Evolutionary conservation across 2,797 vertebrate species (phyloP).

Genomic region (Scolopax rusticola): DNA sequence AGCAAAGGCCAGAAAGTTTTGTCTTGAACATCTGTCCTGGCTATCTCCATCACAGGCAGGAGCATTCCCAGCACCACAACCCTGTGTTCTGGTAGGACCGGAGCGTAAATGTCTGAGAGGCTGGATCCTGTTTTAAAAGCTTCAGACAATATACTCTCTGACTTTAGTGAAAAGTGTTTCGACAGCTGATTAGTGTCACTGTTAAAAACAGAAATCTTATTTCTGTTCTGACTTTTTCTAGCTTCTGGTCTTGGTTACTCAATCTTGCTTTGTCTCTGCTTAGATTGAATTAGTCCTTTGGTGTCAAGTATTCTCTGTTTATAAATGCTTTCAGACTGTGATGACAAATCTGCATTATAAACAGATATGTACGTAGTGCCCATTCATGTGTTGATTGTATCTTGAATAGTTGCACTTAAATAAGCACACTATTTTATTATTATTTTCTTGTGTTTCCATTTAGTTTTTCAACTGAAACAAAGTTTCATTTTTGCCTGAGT

Average conservation of each 20-base stretch:
- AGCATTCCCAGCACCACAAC: not conserved
- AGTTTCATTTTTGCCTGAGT: not conserved
- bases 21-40: not conserved
- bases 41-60: not conserved
- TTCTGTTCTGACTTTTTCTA: not conserved
- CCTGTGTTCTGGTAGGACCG: not conserved
- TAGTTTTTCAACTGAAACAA: not conserved
- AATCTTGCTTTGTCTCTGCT: not conserved
- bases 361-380: not conserved
- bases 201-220: slow-evolving; percentile 2
- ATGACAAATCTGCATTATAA: slow-evolving; percentile 32
- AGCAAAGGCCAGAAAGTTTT: not conserved
- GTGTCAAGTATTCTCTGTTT: not conserved
- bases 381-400: not conserved
- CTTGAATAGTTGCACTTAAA: slow-evolving; percentile 3
- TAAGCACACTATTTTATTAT: too few relatives aligned
- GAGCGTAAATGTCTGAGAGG: not conserved
- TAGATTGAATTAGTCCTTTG: slow-evolving; percentile 1
- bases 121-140: not conserved
- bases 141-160: not conserved
- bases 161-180: not conserved
- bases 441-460: not conserved
- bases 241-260: not conserved
- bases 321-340: slow-evolving; percentile 6
- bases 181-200: not conserved